Evolutionary conservation across 2,888 invertebrate species (phyloP), one percentile per base, ranked within the genome.

Genomic region (Hypomecis atomaria): DNA sequence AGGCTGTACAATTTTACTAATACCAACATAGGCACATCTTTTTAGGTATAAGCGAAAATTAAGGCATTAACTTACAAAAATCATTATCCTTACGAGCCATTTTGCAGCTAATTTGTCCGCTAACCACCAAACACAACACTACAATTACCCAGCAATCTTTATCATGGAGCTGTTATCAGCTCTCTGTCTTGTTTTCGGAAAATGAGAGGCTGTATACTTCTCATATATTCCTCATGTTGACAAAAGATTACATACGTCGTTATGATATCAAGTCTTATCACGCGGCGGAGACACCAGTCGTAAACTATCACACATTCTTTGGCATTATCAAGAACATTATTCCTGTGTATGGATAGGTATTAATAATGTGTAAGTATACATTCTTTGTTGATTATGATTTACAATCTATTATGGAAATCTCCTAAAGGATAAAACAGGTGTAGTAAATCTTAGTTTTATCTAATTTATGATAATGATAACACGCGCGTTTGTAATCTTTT

Each of bases 221-320:
- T 74, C 74, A 59, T 79, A 79, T 82, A 84, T 83, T 83, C 79
- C 70, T 73, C 83, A 81, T 89, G 85, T 91, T 90, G 86, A 89
- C 91, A 80, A 82, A 87, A 90, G 90, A 90, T 90, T 88, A 86
- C 65, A 73, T 66, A 67, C 73, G 73, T 76, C 73, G 76, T 70
- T 71, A 77, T 78, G 78, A 78, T 79, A 75, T 76, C 72, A 79
- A 71, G 79, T 81, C 43, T 86, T 89, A 89, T 88, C 89, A 82
- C 73, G 75, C 75, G 78, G 71, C 76, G 72, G 76, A 79, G 77
- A 73, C 70, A 72, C 75, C 62, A 71, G 67, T 71, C 70, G 34
- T 70, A 66, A 65, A 62, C 13, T 55, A 47, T 59, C 43, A 44
- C 33, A 59, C 59, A 48, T 54, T 62, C 58, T 65, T 66, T 45